Evolutionary conservation across 2,888 invertebrate species (phyloP), one percentile per base, ranked within the genome.

Genomic region (Eilema sororculum): DNA sequence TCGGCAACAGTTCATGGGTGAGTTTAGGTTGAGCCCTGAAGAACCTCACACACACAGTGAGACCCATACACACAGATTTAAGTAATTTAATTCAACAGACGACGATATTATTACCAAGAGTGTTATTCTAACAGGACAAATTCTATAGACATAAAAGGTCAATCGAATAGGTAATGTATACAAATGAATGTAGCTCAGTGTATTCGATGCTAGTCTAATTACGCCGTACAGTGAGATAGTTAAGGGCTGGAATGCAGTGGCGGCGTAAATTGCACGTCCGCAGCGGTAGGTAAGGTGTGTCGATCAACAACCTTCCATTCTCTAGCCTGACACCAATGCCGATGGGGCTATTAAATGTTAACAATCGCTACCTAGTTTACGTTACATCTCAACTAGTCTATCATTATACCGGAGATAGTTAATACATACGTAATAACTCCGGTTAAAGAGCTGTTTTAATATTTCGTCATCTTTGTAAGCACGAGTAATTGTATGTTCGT

Each of bases 251-350:
- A 90, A 90, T 92, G 91, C 86, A 82, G 83, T 80, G 78, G 81
- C 84, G 74, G 81, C 78, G 89, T 89, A 91, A 92, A 93, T 91
- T 89, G 87, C 87, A 87, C 84, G 83, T 89, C 88, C 86, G 79
- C 78, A 85, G 84, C 86, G 79, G 83, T 83, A 84, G 84, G 86
- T 85, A 86, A 90, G 91, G 93, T 91, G 92, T 89, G 92, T 85
- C 91, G 90, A 90, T 90, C 86, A 86, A 87, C 91, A 92, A 90
- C 93, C 93, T 93, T 93, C 91, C 93, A 93, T 92, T 94, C 93
- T 91, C 91, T 86, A 82, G 85, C 81, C 85, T 84, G 87, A 87
- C 89, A 88, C 89, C 91, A 91, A 93, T 93, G 93, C 85, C 92
- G 90, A 90, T 88, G 89, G 82, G 78, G 86, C 89, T 87, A 92